Base-by-base conservation (phyloP, 2,113 vertebrate genomes). In the Prunella fulvescens region DNA sequence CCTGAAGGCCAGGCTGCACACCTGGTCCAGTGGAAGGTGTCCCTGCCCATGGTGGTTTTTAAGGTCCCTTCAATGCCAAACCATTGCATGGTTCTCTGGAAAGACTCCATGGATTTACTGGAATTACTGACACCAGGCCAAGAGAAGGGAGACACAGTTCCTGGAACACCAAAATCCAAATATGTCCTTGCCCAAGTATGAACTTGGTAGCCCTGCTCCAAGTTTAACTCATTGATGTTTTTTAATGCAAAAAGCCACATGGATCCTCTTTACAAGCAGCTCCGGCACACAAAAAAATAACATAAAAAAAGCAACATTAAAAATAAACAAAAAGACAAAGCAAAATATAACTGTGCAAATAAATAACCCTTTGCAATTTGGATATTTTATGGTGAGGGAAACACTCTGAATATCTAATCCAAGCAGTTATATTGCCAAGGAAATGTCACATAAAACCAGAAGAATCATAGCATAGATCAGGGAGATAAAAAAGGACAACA, bases 401-500 rank as follows among this genome's bases (percentile, higher is more conserved):
- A 61, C 73, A 42, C 54, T 79, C 62, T 87, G 95, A 95, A 93
- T 91, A 57, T 77, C 62, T 82, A 95, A 96, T 90, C 89, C 54
- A 47, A 61, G 84, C 66, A 90, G 62, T 90, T 95, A 40, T 31
- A 86, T 45, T 88, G 94, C 96, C 96, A 96, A 94, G 71, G 74
- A 95, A 95, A 85, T 95, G 96, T 95, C 96, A 56, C 96, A 95
- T 97, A 97, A 97, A 97, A 94, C 0, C 4, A 3, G 74, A 70
- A 95, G 87, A 96, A 95, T 95, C 93, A 94, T 87, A 47, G 95
- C 93, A 80, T 19, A 91, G 91, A 95, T 91, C 84, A 85, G 74
- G 81, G 87, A 95, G 91, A 96, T 94, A 97, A 94, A 96, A 95
- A 95, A 95, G 91, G 91, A 95, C 90, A 95, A 70, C 74, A 69